These are phyloP conservation scores for Thalpophila matura DNA, from an alignment of 2,888 invertebrate genomes.

Conservation along the genomic window DNA sequence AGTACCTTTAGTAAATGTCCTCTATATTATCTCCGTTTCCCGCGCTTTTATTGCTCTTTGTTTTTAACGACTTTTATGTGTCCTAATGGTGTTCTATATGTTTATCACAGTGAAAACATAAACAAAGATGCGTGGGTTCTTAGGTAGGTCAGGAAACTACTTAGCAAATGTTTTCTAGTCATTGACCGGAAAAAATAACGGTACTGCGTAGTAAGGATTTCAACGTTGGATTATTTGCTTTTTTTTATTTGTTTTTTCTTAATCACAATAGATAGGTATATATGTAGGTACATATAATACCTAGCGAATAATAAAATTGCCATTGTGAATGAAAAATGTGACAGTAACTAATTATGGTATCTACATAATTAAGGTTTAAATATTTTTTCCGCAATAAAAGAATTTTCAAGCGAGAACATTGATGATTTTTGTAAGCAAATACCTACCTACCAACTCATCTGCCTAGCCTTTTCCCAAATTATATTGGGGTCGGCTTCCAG, in stretches of 20 bases:
- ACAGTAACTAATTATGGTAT: no score
- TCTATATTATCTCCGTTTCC: neutral
- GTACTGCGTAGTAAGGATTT: conserved; percentile 23
- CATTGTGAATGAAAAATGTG: neutral
- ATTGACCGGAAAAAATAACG: conserved; percentile 64
- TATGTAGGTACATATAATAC: no score
- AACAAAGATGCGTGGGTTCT: conserved; percentile 5
- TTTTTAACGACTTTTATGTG: conserved; percentile 7
- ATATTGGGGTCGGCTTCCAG: no score
- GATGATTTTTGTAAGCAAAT: no score
- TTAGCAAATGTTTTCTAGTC: conserved; percentile 58
- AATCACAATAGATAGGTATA: no score
- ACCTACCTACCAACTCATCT: no score
- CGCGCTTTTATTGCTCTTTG: conserved; percentile 10
- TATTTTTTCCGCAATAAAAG: no score
- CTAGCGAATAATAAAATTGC: neutral
- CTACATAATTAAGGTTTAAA: no score
- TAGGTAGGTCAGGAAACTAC: conserved; percentile 51
- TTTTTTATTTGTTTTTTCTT: conserved; percentile 14
- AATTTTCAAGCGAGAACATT: no score
- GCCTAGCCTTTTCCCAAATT: no score
- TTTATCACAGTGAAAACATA: conserved; percentile 25
- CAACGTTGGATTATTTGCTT: neutral
- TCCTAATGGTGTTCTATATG: conserved; percentile 23
- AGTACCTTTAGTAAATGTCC: no score